Conservation (phyloP, 2,797 vertebrate species). For the Darevskia nairensis region DNA sequence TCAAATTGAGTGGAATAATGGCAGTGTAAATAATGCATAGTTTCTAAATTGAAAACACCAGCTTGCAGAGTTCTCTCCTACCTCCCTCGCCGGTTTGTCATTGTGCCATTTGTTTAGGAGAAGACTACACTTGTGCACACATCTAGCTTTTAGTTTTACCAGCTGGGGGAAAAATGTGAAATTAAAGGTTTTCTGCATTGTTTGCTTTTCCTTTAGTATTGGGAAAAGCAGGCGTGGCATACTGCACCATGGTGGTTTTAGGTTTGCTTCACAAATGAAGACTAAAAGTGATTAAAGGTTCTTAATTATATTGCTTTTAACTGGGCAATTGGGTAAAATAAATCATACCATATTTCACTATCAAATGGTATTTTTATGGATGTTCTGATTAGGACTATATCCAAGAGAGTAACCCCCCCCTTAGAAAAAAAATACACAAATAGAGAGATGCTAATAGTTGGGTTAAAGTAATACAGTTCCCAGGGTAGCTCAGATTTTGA, state of each 20-base stretch:
- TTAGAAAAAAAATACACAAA: not conserved
- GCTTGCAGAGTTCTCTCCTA: conserved; percentile 75
- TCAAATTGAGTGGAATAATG: conserved; percentile 89
- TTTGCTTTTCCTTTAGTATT: conserved; percentile 54
- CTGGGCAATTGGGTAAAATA: not conserved
- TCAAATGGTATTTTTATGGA: not conserved
- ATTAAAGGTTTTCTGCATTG: conserved; percentile 69
- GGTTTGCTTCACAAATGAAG: conserved; percentile 20
- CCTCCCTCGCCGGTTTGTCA: conserved; percentile 72
- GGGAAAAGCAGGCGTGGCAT: conserved; percentile 60
- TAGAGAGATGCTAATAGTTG: not conserved
- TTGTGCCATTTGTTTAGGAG: conserved; percentile 83
- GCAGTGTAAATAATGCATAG: conserved; percentile 90
- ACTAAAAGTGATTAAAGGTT: conserved; percentile 20
- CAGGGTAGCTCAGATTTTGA: not conserved
- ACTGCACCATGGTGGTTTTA: conserved; percentile 46
- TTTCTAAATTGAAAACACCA: conserved; percentile 89
- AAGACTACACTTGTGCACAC: conserved; percentile 75
- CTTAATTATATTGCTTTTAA: not conserved
- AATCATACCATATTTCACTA: not conserved
- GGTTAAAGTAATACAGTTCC: not conserved
- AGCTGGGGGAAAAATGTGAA: conserved; percentile 70
- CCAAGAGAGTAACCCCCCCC: not conserved
- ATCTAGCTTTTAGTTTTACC: conserved; percentile 75
- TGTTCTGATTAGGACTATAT: not conserved